phyloP scores from a whole-genome alignment of 2,797 vertebrate genomes.

The Capromys pilorides region DNA sequence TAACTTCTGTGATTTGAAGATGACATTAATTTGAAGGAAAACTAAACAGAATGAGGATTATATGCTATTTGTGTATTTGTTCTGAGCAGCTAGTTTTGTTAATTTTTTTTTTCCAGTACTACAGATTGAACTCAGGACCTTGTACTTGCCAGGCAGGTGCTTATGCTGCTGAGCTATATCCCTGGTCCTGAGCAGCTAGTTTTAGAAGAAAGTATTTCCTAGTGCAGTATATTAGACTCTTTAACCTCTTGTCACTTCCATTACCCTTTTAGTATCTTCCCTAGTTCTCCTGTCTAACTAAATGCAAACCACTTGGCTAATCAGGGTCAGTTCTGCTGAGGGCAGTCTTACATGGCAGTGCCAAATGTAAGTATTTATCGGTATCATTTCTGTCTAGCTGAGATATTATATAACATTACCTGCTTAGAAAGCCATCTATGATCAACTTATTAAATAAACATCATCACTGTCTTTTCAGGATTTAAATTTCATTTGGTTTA shows the following conservation, averaged over 20 bases:
- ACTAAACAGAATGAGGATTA: not conserved
- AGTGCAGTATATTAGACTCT: not conserved
- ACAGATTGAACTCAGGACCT: too few relatives aligned
- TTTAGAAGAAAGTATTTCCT: too few relatives aligned
- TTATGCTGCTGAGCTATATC: too few relatives aligned
- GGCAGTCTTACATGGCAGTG: not conserved
- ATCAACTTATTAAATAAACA: not conserved
- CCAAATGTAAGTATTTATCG: not conserved
- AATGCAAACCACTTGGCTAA: not conserved
- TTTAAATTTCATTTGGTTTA: not conserved
- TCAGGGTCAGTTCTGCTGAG: not conserved
- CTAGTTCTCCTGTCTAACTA: not conserved
- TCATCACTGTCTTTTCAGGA: not conserved
- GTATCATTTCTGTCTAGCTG: not conserved
- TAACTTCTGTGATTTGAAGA: slow-evolving; percentile 25
- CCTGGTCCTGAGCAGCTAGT: too few relatives aligned
- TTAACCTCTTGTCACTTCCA: not conserved
- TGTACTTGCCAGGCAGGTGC: too few relatives aligned
- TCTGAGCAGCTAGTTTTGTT: not conserved
- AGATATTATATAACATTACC: not conserved
- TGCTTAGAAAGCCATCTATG: not conserved
- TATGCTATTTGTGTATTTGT: not conserved
- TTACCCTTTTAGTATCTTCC: not conserved
- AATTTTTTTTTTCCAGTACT: too few relatives aligned
- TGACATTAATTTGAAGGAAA: slow-evolving; percentile 30